A percentile compares a stretch with the other conserved stretches of the same genome.
Conservation (phyloP, 2,113 vertebrate species). For the Rhegmatorhina hoffmannsi region DNA sequence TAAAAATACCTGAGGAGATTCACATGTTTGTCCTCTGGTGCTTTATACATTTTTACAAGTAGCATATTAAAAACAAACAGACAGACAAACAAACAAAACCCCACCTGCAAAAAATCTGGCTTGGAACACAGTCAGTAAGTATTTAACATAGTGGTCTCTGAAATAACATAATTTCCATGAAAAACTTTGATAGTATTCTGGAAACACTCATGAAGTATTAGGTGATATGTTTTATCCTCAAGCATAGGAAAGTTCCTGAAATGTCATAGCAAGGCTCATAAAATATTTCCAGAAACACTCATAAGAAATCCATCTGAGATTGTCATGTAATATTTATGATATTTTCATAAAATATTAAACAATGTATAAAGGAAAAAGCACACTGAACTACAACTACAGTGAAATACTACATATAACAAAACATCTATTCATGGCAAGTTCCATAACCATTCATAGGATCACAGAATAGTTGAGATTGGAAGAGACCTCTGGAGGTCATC, state of each 20-base stretch:
- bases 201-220: not conserved
- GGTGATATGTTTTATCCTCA: not conserved
- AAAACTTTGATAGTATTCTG: not conserved
- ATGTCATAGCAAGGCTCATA: not conserved
- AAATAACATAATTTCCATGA: not conserved
- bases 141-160: not conserved
- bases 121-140: not conserved
- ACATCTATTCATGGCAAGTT: not conserved
- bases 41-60: not conserved
- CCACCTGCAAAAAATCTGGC: not conserved
- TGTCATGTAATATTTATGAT: not conserved
- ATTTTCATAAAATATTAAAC: constrained; percentile 13
- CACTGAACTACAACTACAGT: not conserved
- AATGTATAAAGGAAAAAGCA: not conserved
- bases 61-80: not conserved
- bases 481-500: not conserved
- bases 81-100: not conserved
- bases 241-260: not conserved
- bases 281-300: constrained; percentile 6
- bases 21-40: not conserved
- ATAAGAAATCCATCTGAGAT: constrained; percentile 3
- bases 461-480: not conserved
- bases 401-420: not conserved
- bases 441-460: not conserved
- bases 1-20: not conserved